Percentiles rank a stretch among this genome's conserved stretches.
These are phyloP conservation scores for Bradypodion ventrale DNA, from an alignment of 2,797 vertebrate species.

Conservation along the genomic window DNA sequence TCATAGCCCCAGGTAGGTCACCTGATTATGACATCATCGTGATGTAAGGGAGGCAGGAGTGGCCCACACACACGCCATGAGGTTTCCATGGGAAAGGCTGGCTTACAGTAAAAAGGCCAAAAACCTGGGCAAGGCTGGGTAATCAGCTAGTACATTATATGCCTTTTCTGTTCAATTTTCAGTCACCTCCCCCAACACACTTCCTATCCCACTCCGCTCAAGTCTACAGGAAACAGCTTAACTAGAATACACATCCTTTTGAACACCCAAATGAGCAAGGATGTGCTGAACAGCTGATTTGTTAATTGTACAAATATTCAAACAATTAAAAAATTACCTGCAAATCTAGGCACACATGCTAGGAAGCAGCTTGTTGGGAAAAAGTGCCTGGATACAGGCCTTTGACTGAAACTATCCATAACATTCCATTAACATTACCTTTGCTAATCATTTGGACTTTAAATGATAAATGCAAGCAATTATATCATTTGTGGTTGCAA, in stretches of 20 bases:
- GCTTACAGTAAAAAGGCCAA: too few species aligned
- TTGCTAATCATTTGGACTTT: background rate
- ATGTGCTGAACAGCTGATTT: background rate
- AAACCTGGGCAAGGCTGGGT: too few species aligned
- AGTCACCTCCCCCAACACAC: background rate
- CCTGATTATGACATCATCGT: too few species aligned
- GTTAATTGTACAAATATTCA: background rate
- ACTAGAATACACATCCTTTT: background rate
- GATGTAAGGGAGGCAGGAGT: too few species aligned
- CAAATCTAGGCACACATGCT: background rate
- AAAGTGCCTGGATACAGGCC: too few species aligned
- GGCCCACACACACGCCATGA: too few species aligned
- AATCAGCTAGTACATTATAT: too few species aligned
- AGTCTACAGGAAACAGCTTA: background rate
- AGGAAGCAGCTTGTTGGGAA: background rate
- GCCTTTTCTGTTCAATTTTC: background rate
- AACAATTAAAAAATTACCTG: background rate
- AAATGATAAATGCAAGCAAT: background rate
- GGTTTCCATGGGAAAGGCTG: too few species aligned
- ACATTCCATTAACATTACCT: background rate
- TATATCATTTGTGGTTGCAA: conserved; percentile 7
- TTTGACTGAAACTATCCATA: background rate
- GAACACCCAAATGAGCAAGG: background rate
- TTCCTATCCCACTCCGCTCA: background rate
- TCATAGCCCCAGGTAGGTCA: too few species aligned